Evolutionary conservation across 2,888 invertebrate genomes (phyloP).

Genomic region (Odontothrips loti): DNA sequence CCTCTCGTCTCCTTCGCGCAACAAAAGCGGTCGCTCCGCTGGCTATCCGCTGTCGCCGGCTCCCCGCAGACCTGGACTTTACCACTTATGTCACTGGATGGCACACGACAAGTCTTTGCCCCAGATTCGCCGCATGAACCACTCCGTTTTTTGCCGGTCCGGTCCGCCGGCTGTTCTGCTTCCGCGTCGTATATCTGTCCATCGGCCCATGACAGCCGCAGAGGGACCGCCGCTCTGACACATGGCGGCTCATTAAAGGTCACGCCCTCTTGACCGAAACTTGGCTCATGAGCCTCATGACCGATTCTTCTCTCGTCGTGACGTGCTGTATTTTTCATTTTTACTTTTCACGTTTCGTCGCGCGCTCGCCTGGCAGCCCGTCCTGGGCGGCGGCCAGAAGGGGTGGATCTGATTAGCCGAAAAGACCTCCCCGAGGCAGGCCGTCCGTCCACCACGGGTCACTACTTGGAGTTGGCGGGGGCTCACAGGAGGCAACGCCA

Average conservation of each 20-base stretch:
- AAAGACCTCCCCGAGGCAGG: not conserved
- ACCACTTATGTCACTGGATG: no score
- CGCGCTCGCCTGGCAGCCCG: not conserved
- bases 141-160: no score
- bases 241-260: slow-evolving; percentile 2
- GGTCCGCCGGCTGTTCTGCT: not conserved
- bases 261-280: not conserved
- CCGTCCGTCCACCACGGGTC: no score
- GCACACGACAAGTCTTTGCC: no score
- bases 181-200: not conserved
- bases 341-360: not conserved
- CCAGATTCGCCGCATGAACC: no score
- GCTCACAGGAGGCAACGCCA: no score
- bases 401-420: not conserved
- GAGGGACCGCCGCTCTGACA: not conserved
- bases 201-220: not conserved
- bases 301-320: not conserved
- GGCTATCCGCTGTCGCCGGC: no score
- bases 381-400: not conserved
- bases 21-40: no score
- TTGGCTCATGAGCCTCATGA: not conserved
- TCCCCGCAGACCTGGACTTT: no score
- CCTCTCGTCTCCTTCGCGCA: no score
- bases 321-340: not conserved
- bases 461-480: no score